phyloP scores from a whole-genome alignment of 2,797 vertebrate species.

The Hozukius guyotensis region DNA sequence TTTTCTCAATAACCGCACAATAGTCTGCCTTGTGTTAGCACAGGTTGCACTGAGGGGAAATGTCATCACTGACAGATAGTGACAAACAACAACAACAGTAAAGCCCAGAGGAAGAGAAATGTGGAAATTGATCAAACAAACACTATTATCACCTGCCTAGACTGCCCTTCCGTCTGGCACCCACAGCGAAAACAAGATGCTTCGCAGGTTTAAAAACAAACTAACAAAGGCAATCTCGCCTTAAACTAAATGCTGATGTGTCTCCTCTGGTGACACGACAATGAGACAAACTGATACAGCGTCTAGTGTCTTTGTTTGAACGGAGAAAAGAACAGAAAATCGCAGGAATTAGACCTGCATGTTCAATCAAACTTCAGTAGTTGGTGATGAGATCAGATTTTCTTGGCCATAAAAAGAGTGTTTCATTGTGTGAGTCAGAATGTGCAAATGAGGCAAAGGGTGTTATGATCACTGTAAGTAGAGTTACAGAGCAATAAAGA shows the following conservation, averaged over 20 bases:
- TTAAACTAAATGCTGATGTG: not conserved
- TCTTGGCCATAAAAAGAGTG: slow-evolving; percentile 21
- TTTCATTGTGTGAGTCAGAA: slow-evolving; percentile 46
- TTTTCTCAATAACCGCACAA: slow-evolving; percentile 15
- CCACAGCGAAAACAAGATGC: slow-evolving; percentile 12
- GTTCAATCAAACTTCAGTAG: slow-evolving; percentile 9
- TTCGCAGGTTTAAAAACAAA: slow-evolving; percentile 29
- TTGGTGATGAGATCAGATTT: slow-evolving; percentile 43
- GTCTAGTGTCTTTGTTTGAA: not conserved
- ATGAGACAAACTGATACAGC: slow-evolving; percentile 18
- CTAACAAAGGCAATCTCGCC: slow-evolving; percentile 20
- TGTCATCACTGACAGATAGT: slow-evolving; percentile 30
- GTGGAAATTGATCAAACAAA: slow-evolving; percentile 60
- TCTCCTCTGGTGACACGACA: slow-evolving; percentile 21
- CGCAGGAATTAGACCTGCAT: not conserved
- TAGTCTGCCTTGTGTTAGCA: not conserved
- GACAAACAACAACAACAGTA: slow-evolving; percentile 44
- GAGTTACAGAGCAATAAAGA: slow-evolving; percentile 44
- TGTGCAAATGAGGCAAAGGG: slow-evolving; percentile 38
- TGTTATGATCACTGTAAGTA: slow-evolving; percentile 48
- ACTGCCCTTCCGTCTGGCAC: not conserved
- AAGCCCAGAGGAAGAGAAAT: slow-evolving; percentile 22
- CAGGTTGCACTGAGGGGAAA: slow-evolving; percentile 21
- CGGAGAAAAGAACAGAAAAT: not conserved
- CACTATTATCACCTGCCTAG: slow-evolving; percentile 26